Evolutionary conservation across 2,888 invertebrate species (phyloP).

Genomic region (Isotomurus palustris): DNA sequence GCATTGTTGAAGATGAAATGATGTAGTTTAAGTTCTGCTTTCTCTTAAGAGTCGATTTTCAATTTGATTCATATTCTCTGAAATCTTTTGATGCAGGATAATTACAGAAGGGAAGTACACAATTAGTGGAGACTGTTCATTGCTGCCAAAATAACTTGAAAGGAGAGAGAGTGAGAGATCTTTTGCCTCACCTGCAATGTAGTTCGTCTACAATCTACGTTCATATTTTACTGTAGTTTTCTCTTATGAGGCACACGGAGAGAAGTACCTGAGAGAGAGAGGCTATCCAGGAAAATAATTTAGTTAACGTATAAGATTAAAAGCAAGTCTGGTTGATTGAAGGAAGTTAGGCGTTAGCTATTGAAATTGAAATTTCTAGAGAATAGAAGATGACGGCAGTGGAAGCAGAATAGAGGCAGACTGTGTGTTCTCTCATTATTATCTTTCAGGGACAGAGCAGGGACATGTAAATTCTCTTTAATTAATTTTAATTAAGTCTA

Average conservation of each 20-base stretch:
- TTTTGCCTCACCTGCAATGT: too few relatives aligned
- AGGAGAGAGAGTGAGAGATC: too few relatives aligned
- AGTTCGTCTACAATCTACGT: neutral
- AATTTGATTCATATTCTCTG: neutral
- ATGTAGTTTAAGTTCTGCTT: neutral
- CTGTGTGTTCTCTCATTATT: slow-evolving; percentile 7
- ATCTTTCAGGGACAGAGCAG: slow-evolving; percentile 2
- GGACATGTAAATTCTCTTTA: slow-evolving; percentile 34
- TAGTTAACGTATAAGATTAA: slow-evolving; percentile 19
- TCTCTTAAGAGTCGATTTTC: neutral
- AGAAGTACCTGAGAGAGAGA: too few relatives aligned
- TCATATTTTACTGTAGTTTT: neutral
- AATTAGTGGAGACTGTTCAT: too few relatives aligned
- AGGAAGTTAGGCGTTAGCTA: too few relatives aligned
- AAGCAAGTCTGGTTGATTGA: slow-evolving; percentile 1
- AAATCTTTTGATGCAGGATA: slow-evolving; percentile 1
- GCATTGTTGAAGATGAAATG: neutral
- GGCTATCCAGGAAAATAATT: slow-evolving; percentile 4
- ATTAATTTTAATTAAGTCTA: slow-evolving; percentile 46
- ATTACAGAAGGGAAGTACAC: neutral
- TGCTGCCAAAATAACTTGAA: too few relatives aligned
- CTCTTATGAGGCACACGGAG: too few relatives aligned
- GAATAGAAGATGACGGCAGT: too few relatives aligned
- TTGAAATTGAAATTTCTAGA: too few relatives aligned
- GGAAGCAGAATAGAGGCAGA: too few relatives aligned